Percentiles rank a stretch among this genome's conserved stretches.
phyloP scores from a whole-genome alignment of 2,113 vertebrate species.

The Oostethus manadensis region DNA sequence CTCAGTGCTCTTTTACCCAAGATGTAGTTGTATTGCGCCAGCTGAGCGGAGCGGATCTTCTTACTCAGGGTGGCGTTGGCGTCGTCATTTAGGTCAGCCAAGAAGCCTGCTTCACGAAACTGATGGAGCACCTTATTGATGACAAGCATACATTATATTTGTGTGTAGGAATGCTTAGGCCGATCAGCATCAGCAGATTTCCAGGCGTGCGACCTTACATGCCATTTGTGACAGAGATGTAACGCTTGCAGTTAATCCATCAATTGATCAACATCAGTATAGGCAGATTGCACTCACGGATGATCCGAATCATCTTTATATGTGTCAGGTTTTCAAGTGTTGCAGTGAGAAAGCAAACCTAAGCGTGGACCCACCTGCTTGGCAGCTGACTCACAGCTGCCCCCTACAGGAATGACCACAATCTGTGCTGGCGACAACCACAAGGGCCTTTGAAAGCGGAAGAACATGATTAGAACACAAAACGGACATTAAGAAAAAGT shows the following conservation, averaged over 20 bases:
- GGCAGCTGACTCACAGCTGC: constrained; percentile 72
- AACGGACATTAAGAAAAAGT: neutral
- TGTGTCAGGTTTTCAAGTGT: neutral
- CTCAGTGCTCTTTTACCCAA: constrained; percentile 71
- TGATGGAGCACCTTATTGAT: constrained; percentile 70
- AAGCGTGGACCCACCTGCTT: constrained; percentile 70
- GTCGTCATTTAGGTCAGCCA: constrained; percentile 71
- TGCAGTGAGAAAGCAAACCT: neutral
- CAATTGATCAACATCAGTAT: neutral
- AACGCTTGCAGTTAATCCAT: no score
- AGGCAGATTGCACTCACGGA: no score
- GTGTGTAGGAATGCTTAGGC: neutral
- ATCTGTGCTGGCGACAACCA: constrained; percentile 87
- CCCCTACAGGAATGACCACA: constrained; percentile 79
- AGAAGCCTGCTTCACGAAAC: constrained; percentile 74
- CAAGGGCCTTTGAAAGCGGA: constrained; percentile 72
- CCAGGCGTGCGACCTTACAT: no score
- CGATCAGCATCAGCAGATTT: no score
- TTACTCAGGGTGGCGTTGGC: constrained; percentile 77
- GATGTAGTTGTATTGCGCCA: constrained; percentile 87
- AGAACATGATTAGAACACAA: neutral
- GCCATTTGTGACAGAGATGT: no score
- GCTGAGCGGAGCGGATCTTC: constrained; percentile 83
- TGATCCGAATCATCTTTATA: no score
- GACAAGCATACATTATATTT: constrained; percentile 1